Conservation (phyloP, 2,888 invertebrate species). For the Psylliodes chrysocephalus region DNA sequence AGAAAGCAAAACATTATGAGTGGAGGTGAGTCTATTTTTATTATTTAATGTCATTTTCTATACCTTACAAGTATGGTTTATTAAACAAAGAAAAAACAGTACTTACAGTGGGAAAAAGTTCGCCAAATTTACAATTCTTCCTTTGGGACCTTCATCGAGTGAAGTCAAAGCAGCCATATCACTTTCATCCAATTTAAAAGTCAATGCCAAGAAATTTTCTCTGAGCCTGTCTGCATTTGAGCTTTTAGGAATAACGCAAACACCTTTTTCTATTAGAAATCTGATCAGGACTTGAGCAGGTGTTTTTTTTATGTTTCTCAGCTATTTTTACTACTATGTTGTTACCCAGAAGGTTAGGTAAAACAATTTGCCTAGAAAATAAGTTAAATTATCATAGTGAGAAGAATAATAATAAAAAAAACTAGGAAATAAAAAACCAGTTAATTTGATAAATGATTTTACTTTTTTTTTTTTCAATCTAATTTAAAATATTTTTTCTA, state of each 20-base stretch:
- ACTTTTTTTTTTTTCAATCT: no score
- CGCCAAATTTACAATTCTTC: background rate
- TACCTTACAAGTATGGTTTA: no score
- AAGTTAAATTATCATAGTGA: no score
- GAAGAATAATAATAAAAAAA: no score
- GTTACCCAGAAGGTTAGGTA: background rate
- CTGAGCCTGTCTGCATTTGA: conserved; percentile 74
- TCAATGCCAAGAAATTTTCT: conserved; percentile 79
- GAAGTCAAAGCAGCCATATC: conserved; percentile 60
- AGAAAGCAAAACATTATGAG: no score
- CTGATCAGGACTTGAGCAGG: conserved; percentile 78
- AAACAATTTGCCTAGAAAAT: no score
- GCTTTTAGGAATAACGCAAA: conserved; percentile 84
- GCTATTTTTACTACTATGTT: conserved; percentile 65
- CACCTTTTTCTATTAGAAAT: conserved; percentile 74
- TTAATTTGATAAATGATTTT: no score
- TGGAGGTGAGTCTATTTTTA: no score
- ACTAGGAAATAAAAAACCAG: no score
- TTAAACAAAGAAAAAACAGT: background rate
- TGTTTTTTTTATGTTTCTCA: conserved; percentile 71
- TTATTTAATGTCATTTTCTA: no score
- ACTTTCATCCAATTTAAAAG: conserved; percentile 70
- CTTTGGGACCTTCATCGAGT: background rate
- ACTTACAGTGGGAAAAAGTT: conserved; percentile 5
- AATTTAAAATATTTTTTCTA: no score